phyloP scores from a whole-genome alignment of 1,140 invertebrate genomes.

The Stenopsyche tienmushanensis region DNA sequence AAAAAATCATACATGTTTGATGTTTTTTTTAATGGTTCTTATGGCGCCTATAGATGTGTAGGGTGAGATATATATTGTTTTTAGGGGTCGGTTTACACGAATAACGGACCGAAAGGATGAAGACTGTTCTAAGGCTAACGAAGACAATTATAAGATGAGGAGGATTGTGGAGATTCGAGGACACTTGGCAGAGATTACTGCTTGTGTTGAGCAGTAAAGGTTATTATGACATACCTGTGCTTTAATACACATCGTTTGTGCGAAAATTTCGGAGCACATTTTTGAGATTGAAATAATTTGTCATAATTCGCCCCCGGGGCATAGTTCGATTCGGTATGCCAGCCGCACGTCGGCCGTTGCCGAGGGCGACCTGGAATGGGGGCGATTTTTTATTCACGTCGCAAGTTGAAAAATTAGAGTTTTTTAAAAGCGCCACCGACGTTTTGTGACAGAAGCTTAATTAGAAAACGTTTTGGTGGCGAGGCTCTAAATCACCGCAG shows the following conservation, averaged over 20 bases:
- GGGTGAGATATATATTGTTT: too few species aligned
- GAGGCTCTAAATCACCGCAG: constrained; percentile 45
- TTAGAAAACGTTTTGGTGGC: constrained; percentile 51
- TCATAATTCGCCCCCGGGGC: constrained; percentile 3
- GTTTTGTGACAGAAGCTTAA: constrained; percentile 52
- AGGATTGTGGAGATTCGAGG: not conserved
- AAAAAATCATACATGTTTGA: too few species aligned
- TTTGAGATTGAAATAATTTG: constrained; percentile 13
- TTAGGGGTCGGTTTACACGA: too few species aligned
- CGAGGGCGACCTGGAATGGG: not conserved
- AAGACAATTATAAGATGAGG: constrained; percentile 41
- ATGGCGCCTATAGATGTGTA: too few species aligned
- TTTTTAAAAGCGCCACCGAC: constrained; percentile 46
- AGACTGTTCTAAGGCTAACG: constrained; percentile 37
- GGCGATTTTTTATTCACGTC: constrained; percentile 30
- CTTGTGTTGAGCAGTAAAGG: too few species aligned
- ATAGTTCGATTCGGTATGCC: constrained; percentile 23
- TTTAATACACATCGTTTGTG: not conserved
- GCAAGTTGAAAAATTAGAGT: constrained; percentile 37
- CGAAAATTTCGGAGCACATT: not conserved
- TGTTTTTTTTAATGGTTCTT: too few species aligned
- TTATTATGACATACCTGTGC: too few species aligned
- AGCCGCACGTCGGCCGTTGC: not conserved
- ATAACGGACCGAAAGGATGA: not conserved
- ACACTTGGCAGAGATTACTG: not conserved